Conservation (phyloP, 2,888 invertebrate species). For the Crocallis elinguaria region DNA sequence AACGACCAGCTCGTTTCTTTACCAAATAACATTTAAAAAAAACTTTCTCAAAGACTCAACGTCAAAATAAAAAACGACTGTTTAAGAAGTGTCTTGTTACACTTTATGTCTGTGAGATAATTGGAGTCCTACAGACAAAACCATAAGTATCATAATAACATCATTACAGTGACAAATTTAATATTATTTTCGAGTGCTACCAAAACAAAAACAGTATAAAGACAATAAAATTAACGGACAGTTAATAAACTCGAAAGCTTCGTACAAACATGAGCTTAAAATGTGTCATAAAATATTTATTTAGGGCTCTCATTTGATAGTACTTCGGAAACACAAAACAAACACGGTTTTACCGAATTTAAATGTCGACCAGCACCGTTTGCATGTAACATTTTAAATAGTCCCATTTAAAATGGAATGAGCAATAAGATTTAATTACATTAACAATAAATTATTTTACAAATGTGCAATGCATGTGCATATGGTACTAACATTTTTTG, state of each 20-base stretch:
- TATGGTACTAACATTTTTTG: no score
- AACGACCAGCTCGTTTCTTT: no score
- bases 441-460: no score
- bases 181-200: not conserved
- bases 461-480: no score
- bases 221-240: conserved; percentile 8
- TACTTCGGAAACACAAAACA: conserved; percentile 20
- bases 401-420: not conserved
- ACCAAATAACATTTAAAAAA: no score
- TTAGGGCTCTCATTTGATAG: conserved; percentile 29
- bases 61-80: no score
- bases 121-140: no score
- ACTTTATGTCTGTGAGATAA: no score
- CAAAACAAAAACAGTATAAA: not conserved
- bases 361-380: conserved; percentile 14
- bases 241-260: conserved; percentile 17
- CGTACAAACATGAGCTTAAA: conserved; percentile 19
- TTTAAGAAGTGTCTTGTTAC: no score
- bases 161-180: not conserved
- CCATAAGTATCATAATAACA: not conserved
- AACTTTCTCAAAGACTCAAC: no score
- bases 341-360: conserved; percentile 8
- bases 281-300: conserved; percentile 30
- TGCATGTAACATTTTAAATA: conserved; percentile 7
- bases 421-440: not conserved